Evolutionary conservation across 2,113 vertebrate genomes (phyloP).

Genomic region (Lates calcarifer): DNA sequence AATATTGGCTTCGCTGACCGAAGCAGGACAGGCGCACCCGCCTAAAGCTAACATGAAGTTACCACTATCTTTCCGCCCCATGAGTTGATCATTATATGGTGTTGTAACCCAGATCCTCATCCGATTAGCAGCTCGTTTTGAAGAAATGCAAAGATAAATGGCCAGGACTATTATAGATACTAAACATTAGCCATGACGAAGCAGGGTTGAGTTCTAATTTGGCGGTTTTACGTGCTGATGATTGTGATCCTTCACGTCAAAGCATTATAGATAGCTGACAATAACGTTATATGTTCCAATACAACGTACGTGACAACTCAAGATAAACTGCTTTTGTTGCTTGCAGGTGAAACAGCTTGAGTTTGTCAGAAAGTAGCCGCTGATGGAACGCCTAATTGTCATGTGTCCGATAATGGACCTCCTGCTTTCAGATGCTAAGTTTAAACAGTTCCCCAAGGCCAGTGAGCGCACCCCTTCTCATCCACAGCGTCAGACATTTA

Average conservation of each 20-base stretch:
- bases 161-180: neutral
- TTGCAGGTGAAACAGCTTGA: neutral
- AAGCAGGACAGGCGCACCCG: neutral
- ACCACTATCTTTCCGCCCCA: neutral
- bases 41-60: conserved; percentile 1
- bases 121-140: neutral
- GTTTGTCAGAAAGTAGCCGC: neutral
- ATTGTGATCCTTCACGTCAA: neutral
- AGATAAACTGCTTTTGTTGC: fast-evolving
- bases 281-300: neutral
- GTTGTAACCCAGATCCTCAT: neutral
- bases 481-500: neutral
- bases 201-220: neutral
- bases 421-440: neutral
- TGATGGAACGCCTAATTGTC: neutral
- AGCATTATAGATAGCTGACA: neutral
- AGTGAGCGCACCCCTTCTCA: neutral
- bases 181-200: neutral
- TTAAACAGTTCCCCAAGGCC: neutral
- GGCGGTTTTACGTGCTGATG: neutral
- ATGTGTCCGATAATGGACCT: conserved; percentile 51
- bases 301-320: neutral
- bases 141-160: neutral
- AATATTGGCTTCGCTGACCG: neutral
- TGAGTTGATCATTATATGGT: neutral